Conservation (phyloP, 1,140 invertebrate genomes). For the Bombus picipes region DNA sequence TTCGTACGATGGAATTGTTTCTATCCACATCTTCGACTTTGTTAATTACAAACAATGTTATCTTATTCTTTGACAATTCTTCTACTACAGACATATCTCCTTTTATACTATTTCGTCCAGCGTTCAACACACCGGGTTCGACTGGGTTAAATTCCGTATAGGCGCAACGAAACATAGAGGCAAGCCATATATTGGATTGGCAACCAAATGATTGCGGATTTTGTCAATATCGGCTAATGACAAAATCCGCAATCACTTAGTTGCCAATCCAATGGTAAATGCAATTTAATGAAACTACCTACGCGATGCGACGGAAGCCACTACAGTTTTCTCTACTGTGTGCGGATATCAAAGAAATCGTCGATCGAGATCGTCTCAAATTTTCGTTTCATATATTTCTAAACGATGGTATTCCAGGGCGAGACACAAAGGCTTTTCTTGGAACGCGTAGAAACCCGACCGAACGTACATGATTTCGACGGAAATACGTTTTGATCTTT, state of each 20-base stretch:
- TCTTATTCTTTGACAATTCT: neutral
- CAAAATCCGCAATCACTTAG: no score
- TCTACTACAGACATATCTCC: neutral
- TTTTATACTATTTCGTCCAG: neutral
- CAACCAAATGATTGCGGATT: no score
- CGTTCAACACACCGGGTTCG: neutral
- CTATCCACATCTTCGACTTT: neutral
- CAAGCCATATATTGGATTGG: neutral
- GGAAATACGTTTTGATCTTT: neutral
- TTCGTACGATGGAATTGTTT: no score
- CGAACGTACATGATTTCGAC: neutral
- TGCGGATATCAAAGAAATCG: constrained; percentile 15
- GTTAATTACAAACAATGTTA: neutral
- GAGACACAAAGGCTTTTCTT: neutral
- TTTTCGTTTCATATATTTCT: neutral
- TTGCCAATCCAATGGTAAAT: neutral
- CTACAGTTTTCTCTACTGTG: neutral
- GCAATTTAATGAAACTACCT: constrained; percentile 23
- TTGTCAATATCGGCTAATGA: no score
- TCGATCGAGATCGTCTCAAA: neutral
- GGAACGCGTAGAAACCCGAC: neutral
- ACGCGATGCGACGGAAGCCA: neutral
- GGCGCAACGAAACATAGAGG: neutral
- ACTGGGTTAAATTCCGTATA: constrained; percentile 6
- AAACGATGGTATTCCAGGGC: neutral